phyloP scores from a whole-genome alignment of 2,113 vertebrate genomes.

The Perognathus longimembris region DNA sequence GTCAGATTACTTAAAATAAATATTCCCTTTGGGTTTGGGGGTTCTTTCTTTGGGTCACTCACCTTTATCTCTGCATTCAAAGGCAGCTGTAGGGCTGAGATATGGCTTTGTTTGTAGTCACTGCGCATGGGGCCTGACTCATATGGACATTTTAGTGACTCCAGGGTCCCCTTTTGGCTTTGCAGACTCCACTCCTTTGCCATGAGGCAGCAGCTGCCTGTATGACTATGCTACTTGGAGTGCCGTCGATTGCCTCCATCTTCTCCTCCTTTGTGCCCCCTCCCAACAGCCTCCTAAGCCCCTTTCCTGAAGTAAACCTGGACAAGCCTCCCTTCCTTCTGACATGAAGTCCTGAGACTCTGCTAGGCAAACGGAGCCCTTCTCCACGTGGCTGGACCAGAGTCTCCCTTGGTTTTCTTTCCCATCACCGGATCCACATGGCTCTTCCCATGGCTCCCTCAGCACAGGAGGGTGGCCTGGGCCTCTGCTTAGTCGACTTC shows the following conservation, averaged over 20 bases:
- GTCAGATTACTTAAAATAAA: constrained; percentile 82
- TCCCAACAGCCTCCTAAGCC: not conserved
- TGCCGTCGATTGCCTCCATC: not conserved
- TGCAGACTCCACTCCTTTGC: not conserved
- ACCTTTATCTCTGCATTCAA: constrained; percentile 66
- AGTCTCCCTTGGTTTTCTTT: rapidly evolving
- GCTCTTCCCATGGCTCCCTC: rapidly evolving
- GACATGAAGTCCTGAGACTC: not conserved
- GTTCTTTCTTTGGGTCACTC: constrained; percentile 70
- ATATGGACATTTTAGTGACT: not conserved
- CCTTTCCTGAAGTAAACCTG: not conserved
- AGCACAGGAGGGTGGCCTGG: no score
- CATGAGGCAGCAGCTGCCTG: rapidly evolving
- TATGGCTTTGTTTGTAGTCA: not conserved
- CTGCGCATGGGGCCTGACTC: not conserved
- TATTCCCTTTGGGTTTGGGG: constrained; percentile 74
- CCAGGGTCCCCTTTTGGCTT: not conserved
- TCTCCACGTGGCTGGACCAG: rapidly evolving
- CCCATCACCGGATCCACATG: rapidly evolving
- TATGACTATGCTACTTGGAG: not conserved
- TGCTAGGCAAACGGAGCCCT: not conserved
- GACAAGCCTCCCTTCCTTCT: no score
- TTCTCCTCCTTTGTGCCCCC: rapidly evolving
- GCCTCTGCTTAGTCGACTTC: not conserved
- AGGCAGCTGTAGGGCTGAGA: constrained; percentile 52